Percentiles rank a stretch among this genome's conserved stretches.
These are phyloP conservation scores for Smutsia gigantea DNA, from an alignment of 2,797 vertebrate genomes.

Conservation along the genomic window DNA sequence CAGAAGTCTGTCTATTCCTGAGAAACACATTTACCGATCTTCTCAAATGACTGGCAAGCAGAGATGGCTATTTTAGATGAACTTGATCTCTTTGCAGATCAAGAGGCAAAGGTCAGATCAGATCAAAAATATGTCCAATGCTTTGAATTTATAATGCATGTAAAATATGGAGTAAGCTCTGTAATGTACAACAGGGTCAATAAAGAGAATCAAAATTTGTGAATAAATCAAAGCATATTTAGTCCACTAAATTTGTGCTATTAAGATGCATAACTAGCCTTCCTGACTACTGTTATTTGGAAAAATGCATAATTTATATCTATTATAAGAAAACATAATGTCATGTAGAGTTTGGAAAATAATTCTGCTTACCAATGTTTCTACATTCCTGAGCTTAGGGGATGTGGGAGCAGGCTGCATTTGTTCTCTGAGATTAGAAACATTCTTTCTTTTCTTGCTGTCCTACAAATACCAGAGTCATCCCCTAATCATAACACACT, in stretches of 20 bases:
- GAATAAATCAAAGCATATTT: constrained; percentile 29
- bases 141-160: constrained; percentile 54
- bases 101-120: neutral
- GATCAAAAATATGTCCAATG: neutral
- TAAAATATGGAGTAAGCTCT: neutral
- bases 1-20: neutral
- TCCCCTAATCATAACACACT: neutral
- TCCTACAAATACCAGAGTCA: neutral
- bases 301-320: constrained; percentile 22
- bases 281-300: neutral
- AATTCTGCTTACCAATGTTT: neutral
- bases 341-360: neutral
- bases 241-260: neutral
- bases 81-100: constrained; percentile 27
- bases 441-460: neutral
- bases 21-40: constrained; percentile 15
- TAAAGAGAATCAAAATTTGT: constrained; percentile 27
- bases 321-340: constrained; percentile 22
- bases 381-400: neutral
- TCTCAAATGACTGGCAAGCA: constrained; percentile 42
- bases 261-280: neutral
- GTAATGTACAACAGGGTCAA: constrained; percentile 28
- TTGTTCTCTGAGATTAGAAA: neutral
- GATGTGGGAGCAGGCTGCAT: neutral
- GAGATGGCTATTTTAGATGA: constrained; percentile 8